These are phyloP conservation scores for Galemys pyrenaicus DNA, from an alignment of 2,113 vertebrate genomes.

Conservation along the genomic window DNA sequence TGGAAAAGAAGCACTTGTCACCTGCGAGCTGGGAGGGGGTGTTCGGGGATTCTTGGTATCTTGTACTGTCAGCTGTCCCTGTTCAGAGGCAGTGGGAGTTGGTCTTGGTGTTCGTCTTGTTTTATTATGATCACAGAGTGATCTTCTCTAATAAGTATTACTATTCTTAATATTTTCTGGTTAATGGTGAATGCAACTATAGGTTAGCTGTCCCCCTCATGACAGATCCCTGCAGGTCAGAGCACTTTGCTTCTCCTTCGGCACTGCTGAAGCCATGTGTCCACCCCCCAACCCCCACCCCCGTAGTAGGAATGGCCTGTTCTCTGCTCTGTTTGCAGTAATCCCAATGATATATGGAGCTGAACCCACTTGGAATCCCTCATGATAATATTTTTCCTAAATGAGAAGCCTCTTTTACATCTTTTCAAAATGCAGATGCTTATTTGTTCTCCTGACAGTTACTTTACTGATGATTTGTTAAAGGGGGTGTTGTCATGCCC, in stretches of 20 bases:
- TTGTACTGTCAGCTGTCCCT: background rate
- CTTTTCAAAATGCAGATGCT: background rate
- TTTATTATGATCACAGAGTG: background rate
- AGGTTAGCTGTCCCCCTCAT: background rate
- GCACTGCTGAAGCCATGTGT: no score
- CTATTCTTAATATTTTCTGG: background rate
- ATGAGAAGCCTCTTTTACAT: background rate
- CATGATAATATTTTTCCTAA: background rate
- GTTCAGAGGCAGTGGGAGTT: background rate
- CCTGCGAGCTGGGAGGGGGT: background rate
- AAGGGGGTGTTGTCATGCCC: background rate
- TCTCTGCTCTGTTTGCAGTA: background rate
- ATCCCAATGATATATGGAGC: background rate
- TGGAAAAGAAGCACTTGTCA: background rate
- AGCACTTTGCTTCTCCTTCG: background rate
- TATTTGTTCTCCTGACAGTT: background rate
- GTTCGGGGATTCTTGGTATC: background rate
- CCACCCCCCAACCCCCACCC: no score
- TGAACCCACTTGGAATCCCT: background rate
- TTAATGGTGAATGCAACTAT: background rate
- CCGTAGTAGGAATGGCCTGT: no score
- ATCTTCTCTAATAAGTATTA: background rate
- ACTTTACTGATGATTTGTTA: background rate
- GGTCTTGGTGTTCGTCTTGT: background rate
- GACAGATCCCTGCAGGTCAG: background rate